Base-by-base conservation (phyloP, 2,797 vertebrate species). In the Philypnodon macrostomus region DNA sequence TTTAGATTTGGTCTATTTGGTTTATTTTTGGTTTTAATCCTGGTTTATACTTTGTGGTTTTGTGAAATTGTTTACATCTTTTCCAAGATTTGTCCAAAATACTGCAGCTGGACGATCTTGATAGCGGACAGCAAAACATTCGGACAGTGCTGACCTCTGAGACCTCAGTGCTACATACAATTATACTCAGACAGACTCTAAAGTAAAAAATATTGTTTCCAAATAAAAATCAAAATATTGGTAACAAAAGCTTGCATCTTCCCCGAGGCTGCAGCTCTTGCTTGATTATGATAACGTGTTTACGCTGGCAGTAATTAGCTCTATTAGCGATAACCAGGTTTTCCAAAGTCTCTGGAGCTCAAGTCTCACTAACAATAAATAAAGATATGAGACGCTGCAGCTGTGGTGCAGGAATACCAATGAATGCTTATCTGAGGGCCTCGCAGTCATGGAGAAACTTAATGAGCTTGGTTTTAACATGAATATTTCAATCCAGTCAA, bases 151-250 rank as follows among this genome's bases (percentile, higher is more conserved):
- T n/a, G n/a, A n/a, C n/a, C n/a, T n/a, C n/a, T n/a, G n/a, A n/a
- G n/a, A n/a, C n/a, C n/a, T n/a, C n/a, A n/a, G n/a, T n/a, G n/a
- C n/a, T n/a, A n/a, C n/a, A n/a, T n/a, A n/a, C n/a, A n/a, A n/a
- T n/a, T n/a, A n/a, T n/a, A n/a, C n/a, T n/a, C n/a, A n/a, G n/a
- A n/a, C n/a, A n/a, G n/a, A n/a, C n/a, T n/a, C n/a, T n/a, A n/a
- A n/a, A n/a, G n/a, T n/a, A n/a, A n/a, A n/a, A n/a, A n/a, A n/a
- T n/a, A n/a, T n/a, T n/a, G n/a, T n/a, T n/a, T n/a, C n/a, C n/a
- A n/a, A n/a, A n/a, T n/a, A n/a, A n/a, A n/a, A 37, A 58, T 70
- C 51, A 58, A 51, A 29, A 45, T 21, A 33, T 53, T 47, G 3
- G 34, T 59, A 47, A n/a, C n/a, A n/a, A n/a, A n/a, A n/a, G n/a